Conservation (phyloP, 2,888 invertebrate genomes). For the Thymelicus sylvestris region DNA sequence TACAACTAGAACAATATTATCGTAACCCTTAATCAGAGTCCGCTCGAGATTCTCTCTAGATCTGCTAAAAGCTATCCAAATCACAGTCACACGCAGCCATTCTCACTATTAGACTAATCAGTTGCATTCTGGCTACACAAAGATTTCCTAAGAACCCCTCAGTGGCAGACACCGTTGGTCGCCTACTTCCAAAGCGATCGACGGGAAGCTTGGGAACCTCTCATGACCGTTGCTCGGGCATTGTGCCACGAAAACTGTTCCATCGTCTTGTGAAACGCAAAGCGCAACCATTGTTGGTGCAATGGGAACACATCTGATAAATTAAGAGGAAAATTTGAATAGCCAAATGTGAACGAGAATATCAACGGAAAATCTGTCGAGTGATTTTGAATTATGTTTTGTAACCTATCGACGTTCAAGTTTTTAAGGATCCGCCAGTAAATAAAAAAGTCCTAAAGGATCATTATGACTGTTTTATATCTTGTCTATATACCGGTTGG, state of each 20-base stretch:
- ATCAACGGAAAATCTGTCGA: conserved; percentile 29
- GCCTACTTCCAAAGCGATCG: conserved; percentile 16
- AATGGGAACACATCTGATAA: conserved; percentile 22
- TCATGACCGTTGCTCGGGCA: conserved; percentile 36
- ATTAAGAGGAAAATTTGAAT: conserved; percentile 11
- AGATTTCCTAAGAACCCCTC: conserved; percentile 8
- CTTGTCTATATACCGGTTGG: too few species aligned
- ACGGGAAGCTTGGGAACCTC: conserved; percentile 36
- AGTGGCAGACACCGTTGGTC: conserved; percentile 6
- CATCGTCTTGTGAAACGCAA: conserved; percentile 12
- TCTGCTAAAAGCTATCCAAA: too few species aligned
- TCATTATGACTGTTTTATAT: too few species aligned
- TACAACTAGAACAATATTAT: too few species aligned
- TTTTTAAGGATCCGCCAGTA: too few species aligned
- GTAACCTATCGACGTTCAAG: too few species aligned
- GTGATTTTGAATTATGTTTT: conserved; percentile 9
- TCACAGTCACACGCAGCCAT: background rate
- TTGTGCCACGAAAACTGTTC: conserved; percentile 26
- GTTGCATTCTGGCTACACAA: background rate
- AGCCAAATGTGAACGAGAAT: conserved; percentile 42
- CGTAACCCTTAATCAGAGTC: too few species aligned
- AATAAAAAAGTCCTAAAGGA: too few species aligned
- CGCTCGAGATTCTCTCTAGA: too few species aligned
- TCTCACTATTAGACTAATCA: background rate
- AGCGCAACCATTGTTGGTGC: conserved; percentile 22